Evolutionary conservation across 2,113 vertebrate species (phyloP).

Genomic region (Melanocharis versteri): DNA sequence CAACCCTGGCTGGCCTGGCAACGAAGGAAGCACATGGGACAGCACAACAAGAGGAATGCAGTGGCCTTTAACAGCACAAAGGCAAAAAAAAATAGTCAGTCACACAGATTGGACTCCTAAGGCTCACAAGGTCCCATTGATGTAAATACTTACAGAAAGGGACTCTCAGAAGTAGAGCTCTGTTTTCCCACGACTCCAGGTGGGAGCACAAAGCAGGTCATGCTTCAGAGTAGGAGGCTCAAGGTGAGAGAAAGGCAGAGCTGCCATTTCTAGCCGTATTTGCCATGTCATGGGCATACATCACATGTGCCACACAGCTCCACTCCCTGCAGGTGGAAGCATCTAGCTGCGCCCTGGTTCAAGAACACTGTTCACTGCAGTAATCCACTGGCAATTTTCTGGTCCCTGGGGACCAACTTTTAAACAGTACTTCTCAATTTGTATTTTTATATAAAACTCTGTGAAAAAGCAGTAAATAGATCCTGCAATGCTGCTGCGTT

Average conservation of each 20-base stretch:
- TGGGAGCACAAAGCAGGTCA: neutral
- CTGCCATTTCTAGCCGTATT: fast-evolving
- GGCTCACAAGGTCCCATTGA: neutral
- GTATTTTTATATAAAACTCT: neutral
- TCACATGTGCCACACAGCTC: neutral
- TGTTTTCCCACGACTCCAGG: neutral
- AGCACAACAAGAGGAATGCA: neutral
- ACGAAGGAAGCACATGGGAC: neutral
- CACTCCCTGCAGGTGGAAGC: no score
- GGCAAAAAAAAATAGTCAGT: neutral
- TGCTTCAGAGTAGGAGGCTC: neutral
- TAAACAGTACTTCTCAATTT: neutral
- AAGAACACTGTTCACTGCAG: neutral
- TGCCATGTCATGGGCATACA: no score
- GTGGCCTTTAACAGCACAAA: neutral
- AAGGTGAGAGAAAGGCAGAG: neutral
- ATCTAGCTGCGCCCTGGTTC: neutral
- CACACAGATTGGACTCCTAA: neutral
- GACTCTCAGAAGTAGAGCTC: neutral
- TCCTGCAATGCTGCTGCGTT: neutral
- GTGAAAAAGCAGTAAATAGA: neutral
- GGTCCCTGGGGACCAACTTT: neutral
- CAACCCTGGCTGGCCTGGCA: neutral
- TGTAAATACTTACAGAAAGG: neutral
- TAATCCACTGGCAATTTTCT: neutral